phyloP scores from a whole-genome alignment of 2,888 invertebrate species.

The Drosophila sordidapex region DNA sequence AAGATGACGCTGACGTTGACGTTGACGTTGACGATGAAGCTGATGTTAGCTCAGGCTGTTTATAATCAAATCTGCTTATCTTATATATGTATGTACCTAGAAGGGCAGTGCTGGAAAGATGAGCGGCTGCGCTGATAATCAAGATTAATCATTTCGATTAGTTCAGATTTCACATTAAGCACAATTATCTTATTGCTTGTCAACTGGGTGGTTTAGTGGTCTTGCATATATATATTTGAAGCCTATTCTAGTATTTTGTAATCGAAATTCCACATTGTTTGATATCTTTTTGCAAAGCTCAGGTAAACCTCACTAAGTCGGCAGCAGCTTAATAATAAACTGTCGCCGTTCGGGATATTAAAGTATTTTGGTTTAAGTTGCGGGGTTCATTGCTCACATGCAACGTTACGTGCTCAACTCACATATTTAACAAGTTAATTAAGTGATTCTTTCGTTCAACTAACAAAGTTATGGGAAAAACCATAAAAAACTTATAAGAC shows the following conservation, averaged over 20 bases:
- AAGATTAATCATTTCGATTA: slow-evolving; percentile 27
- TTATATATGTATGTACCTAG: not conserved
- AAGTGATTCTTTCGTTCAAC: not conserved
- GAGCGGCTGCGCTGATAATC: slow-evolving; percentile 12
- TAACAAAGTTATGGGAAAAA: not conserved
- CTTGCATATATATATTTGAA: not conserved
- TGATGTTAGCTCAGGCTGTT: slow-evolving; percentile 39
- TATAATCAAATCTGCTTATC: slow-evolving; percentile 3
- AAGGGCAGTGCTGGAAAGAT: not conserved
- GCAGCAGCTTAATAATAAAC: not conserved
- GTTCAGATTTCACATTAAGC: slow-evolving; percentile 22
- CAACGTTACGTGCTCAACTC: not conserved
- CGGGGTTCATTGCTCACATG: not conserved
- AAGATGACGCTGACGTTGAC: slow-evolving; percentile 45
- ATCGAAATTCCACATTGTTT: not conserved
- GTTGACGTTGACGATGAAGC: slow-evolving; percentile 24
- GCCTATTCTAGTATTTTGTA: not conserved
- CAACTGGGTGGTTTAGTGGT: not conserved
- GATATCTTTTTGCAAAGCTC: not conserved
- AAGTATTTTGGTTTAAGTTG: not conserved
- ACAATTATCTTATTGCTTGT: not conserved
- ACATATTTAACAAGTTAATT: slow-evolving; percentile 3
- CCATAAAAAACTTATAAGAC: not conserved
- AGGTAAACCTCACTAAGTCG: not conserved
- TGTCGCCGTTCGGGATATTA: not conserved